Percentiles rank a stretch among this genome's conserved stretches.
phyloP scores from a whole-genome alignment of 2,797 vertebrate genomes.

The Halcyon smyrnensis region DNA sequence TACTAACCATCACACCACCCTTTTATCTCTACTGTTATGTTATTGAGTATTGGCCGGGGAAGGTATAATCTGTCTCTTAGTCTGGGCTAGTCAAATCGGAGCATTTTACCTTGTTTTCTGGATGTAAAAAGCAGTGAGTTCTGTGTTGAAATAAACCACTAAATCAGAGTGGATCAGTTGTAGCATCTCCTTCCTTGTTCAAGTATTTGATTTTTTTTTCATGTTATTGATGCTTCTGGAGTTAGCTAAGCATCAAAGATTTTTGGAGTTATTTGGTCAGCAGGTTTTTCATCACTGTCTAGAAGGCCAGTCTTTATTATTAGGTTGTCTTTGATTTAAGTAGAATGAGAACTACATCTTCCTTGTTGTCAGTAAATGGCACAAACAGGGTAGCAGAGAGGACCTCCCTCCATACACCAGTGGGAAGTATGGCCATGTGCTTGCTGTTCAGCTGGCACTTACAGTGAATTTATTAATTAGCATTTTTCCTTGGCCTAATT shows the following conservation, averaged over 20 bases:
- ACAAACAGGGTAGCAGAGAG: not conserved
- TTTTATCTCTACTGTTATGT: not conserved
- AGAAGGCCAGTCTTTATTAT: not conserved
- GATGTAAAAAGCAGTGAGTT: not conserved
- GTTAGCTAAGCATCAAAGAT: not conserved
- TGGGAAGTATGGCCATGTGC: rapidly evolving
- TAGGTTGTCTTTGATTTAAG: not conserved
- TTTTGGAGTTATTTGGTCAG: not conserved
- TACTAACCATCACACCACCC: not conserved
- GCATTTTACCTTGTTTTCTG: not conserved
- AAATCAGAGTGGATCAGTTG: not conserved
- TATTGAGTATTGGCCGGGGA: not conserved
- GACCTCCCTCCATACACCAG: rapidly evolving
- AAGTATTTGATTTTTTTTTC: not conserved
- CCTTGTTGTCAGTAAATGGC: not conserved
- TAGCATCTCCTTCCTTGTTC: not conserved
- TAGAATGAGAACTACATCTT: not conserved
- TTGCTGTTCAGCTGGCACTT: not conserved
- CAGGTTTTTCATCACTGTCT: not conserved
- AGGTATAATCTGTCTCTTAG: not conserved
- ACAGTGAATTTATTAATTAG: not conserved
- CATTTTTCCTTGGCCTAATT: not conserved
- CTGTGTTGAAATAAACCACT: not conserved
- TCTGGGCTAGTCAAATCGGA: not conserved
- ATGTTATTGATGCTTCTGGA: not conserved